Conservation (phyloP, 2,797 vertebrate genomes). For the Columba guinea region DNA sequence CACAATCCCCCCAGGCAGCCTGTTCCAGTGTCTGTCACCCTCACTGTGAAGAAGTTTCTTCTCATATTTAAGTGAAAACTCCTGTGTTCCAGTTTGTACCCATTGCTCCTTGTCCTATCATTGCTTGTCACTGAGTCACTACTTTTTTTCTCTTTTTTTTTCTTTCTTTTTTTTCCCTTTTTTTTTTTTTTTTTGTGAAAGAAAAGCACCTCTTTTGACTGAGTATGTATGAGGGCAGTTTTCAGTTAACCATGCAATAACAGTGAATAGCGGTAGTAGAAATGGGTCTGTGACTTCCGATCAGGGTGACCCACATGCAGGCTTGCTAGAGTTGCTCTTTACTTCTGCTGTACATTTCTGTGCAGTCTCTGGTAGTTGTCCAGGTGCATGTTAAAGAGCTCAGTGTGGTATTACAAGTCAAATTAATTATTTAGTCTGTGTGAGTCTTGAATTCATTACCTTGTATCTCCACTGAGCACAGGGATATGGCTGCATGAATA, state of each 20-base stretch:
- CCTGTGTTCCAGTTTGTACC: too few relatives aligned
- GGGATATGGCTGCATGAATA: not conserved
- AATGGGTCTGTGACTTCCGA: not conserved
- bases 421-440: constrained; percentile 51
- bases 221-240: not conserved
- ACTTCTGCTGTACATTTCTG: not conserved
- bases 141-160: too few relatives aligned
- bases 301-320: not conserved
- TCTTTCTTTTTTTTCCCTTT: not conserved
- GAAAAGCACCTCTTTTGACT: not conserved
- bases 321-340: not conserved
- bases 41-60: too few relatives aligned
- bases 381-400: not conserved
- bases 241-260: not conserved
- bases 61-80: too few relatives aligned
- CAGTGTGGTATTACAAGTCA: not conserved
- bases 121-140: too few relatives aligned
- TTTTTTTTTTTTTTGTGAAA: not conserved
- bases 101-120: too few relatives aligned
- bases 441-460: constrained; percentile 3
- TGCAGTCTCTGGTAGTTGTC: not conserved
- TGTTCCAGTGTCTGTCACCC: too few relatives aligned
- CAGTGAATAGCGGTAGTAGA: not conserved
- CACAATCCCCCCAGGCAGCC: too few relatives aligned
- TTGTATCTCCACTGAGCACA: not conserved